Base-by-base conservation (phyloP, 1,140 invertebrate genomes). In the Lamellibrachia luymesi region DNA sequence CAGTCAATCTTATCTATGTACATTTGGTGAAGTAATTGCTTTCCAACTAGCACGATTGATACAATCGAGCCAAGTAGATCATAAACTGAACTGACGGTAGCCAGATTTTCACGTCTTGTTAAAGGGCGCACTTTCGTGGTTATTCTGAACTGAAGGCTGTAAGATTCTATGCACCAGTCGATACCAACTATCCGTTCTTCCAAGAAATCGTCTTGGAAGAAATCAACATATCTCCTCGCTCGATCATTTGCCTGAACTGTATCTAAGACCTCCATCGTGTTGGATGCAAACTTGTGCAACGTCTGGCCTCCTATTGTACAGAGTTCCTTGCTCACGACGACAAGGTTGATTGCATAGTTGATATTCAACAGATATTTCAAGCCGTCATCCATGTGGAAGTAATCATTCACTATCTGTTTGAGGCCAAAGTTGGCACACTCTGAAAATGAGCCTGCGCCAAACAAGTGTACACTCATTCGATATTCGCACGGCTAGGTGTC, bases 351-450 rank as follows among this genome's bases (percentile, higher is more conserved):
- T 94, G 94, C 94, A 52, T 91, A 52, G 22, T 93, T 27, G 27
- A 95, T 94, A 94, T 94, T 94, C 10, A 92, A 90, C 50, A 93
- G 92, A 80, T 7, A 94, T 51, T 7, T 94, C 94, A 17, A 95
- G 91, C 49, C 90, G 92, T 50, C 94, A 90, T 91, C 93, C 22
- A 4, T 95, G 92, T 92, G 95, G 95, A 38, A 93, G 92, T 49
- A 95, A 90, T 13, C 80, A 49, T 17, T 94, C 91, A 92, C 95
- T 95, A 4, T 95, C 92, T 8, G 95, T 95, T 52, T 91, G 93
- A 80, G 64, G 17, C 13, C 64, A 22, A 4, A 80, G 25, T 80
- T 80, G 64, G 64, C 17, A 80, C 64, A 80, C 25, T 2, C 64
- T 80, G 64, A 22, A 80, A 22, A 2, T 10, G 64, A 22, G 64